phyloP scores from a whole-genome alignment of 2,113 vertebrate species.

The Oenanthe oenanthe region DNA sequence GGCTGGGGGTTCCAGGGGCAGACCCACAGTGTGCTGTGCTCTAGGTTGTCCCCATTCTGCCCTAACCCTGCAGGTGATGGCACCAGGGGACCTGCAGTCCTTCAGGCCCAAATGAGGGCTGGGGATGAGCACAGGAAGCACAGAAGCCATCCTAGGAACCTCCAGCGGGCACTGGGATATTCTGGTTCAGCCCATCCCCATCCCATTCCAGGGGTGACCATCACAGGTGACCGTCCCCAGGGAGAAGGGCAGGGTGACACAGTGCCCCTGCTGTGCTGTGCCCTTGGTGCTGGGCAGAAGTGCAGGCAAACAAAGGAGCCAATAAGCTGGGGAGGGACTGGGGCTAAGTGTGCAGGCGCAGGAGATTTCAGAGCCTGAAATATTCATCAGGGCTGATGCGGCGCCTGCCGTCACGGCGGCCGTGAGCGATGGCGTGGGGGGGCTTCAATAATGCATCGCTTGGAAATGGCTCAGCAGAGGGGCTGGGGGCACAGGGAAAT shows the following conservation, averaged over 20 bases:
- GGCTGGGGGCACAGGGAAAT: fast-evolving
- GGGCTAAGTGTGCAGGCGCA: background rate
- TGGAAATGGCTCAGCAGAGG: background rate
- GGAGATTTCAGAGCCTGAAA: conserved; percentile 47
- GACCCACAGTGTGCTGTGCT: background rate
- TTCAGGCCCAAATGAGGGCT: background rate
- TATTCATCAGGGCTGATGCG: conserved; percentile 39
- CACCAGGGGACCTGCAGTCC: background rate
- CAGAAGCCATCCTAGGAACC: background rate
- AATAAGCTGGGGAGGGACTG: background rate
- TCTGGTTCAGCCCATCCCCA: background rate
- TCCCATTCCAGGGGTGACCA: no score
- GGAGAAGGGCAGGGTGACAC: fast-evolving
- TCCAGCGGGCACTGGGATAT: background rate
- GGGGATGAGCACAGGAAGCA: background rate
- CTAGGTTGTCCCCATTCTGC: background rate
- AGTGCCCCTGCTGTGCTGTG: fast-evolving
- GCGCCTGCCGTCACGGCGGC: background rate
- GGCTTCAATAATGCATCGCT: conserved; percentile 16
- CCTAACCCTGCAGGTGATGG: background rate
- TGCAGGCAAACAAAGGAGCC: background rate
- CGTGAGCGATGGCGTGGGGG: background rate
- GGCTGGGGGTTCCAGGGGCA: background rate
- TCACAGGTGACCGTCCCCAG: fast-evolving
- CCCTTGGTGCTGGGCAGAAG: background rate